Percentiles rank a stretch among this genome's conserved stretches.
Conservation (phyloP, 1,140 invertebrate genomes). For the Psilanteris sp. region DNA sequence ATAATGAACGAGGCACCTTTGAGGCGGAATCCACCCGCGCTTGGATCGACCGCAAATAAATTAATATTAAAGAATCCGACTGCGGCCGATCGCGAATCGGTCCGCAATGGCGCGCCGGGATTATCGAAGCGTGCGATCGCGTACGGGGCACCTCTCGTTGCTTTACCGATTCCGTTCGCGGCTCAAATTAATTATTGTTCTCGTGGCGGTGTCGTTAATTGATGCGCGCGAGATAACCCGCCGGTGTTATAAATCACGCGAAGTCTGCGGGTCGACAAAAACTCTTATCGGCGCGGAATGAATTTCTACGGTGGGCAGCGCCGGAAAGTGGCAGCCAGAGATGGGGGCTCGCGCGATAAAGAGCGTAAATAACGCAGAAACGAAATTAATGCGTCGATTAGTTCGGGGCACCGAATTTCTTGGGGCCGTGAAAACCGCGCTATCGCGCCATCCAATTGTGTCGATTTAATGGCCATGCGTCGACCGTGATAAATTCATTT, state of each 20-base stretch:
- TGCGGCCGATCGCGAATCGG: conserved; percentile 17
- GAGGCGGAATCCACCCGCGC: conserved; percentile 12
- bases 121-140: conserved; percentile 41
- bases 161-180: conserved; percentile 50
- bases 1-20: conserved; percentile 8
- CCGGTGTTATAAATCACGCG: conserved; percentile 63
- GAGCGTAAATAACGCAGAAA: conserved; percentile 66
- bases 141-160: conserved; percentile 25
- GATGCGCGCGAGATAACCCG: conserved; percentile 65
- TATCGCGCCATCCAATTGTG: conserved; percentile 51
- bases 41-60: conserved; percentile 15
- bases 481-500: conserved; percentile 30
- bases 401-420: conserved; percentile 54
- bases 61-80: conserved; percentile 18
- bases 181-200: conserved; percentile 70
- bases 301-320: conserved; percentile 64
- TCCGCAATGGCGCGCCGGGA: conserved; percentile 22
- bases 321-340: conserved; percentile 39
- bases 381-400: conserved; percentile 65
- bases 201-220: conserved; percentile 62
- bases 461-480: conserved; percentile 48
- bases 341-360: conserved; percentile 60
- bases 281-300: conserved; percentile 65
- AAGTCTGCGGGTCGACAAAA: conserved; percentile 65
- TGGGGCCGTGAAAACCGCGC: conserved; percentile 36